Evolutionary conservation across 1,140 invertebrate genomes (phyloP).

Genomic region (Leptinotarsa defecta): DNA sequence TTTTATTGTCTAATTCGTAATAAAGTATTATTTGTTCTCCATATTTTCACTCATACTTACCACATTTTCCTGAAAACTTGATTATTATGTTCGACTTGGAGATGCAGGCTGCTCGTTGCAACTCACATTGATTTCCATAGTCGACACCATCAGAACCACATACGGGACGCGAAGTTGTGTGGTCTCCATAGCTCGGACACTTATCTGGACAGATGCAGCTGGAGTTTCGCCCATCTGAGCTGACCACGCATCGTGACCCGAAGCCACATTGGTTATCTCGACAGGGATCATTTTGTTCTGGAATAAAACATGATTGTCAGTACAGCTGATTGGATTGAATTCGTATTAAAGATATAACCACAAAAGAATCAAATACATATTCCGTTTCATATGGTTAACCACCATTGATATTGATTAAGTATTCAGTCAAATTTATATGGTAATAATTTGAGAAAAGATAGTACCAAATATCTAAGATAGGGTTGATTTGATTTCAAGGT

Average conservation of each 20-base stretch:
- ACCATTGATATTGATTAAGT: no score
- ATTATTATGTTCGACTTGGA: conserved; percentile 77
- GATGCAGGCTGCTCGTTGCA: conserved; percentile 77
- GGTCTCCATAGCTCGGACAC: conserved; percentile 81
- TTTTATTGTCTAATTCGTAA: no score
- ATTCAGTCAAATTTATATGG: no score
- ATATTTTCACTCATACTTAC: conserved; percentile 63
- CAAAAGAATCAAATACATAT: no score
- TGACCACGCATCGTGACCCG: conserved; percentile 76
- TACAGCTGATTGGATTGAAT: neutral
- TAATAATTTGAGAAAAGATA: no score
- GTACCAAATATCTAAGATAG: no score
- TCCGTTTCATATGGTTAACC: no score
- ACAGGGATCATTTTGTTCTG: conserved; percentile 81
- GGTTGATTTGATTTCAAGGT: no score
- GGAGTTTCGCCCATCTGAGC: conserved; percentile 73
- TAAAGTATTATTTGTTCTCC: no score
- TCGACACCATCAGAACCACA: conserved; percentile 76
- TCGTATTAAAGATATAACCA: no score
- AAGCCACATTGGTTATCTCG: conserved; percentile 71
- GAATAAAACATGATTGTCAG: conserved; percentile 49
- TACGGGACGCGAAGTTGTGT: conserved; percentile 72
- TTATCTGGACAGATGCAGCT: conserved; percentile 75
- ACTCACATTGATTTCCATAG: conserved; percentile 80
- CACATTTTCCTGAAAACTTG: conserved; percentile 87